Evolutionary conservation across 1,140 invertebrate genomes (phyloP), one percentile per base, ranked within the genome.

Genomic region (Polypedilum pembai): DNA sequence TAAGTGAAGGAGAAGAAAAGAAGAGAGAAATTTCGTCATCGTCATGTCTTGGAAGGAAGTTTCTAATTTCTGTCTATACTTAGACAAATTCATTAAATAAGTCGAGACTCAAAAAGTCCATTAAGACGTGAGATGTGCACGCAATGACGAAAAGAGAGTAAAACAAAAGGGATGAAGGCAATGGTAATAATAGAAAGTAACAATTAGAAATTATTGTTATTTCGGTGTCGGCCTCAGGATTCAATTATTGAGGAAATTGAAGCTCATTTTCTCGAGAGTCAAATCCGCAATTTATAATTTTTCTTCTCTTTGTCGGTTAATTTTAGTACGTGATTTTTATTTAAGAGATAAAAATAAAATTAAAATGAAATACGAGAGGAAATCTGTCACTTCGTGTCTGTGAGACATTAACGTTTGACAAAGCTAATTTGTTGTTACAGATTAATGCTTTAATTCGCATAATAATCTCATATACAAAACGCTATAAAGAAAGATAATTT

Each of bases 201-300:
- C 45, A 33, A 33, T 56, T 56, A 56, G 15, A n/a, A 12, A n/a
- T 56, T 12, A n/a, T 56, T 56, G 12, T 56, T 56, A 15, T 56
- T 56, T 56, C n/a, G n/a, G 15, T 56, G 45, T 12, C n/a, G 12
- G 45, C 12, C 45, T 56, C 45, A 56, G 45, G 45, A 56, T 56
- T 56, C 45, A 56, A 56, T 56, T 56, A 56, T 56, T 56, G 45
- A 56, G 45, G 45, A 56, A 56, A 56, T 56, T 56, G 45, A 56
- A 56, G 45, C 45, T 12, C 45, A 56, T 56, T 56, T 56, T 56
- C 45, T 56, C 12, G 12, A 33, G 1, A 33, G 24, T 33, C 24
- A 33, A 33, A 33, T 33, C 24, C 24, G 24, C 24, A 33, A 33
- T 33, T 3, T 5, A 33, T 33, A 33, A 33, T 33, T 33, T 33